Base-by-base conservation (phyloP, 2,888 invertebrate genomes). In the Lasius fuliginosus region DNA sequence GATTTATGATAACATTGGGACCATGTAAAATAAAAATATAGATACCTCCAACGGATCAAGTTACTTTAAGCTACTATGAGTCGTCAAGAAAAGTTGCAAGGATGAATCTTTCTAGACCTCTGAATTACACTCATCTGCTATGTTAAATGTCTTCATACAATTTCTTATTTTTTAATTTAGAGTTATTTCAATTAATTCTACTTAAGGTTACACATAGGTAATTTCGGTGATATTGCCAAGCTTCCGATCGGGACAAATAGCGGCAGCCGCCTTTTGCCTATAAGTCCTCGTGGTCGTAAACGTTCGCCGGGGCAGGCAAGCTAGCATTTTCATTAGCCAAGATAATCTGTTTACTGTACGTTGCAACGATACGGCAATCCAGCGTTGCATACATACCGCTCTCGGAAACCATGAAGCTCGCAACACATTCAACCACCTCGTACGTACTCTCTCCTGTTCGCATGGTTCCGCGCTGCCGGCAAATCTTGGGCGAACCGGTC, bases 271-370 rank as follows among this genome's bases (percentile, higher is more conserved):
- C 46, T 56, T 77, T 83, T 46, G 42, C 65, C 18, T 68, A 56
- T 71, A 65, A 77, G 68, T 82, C 58, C 53, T 56, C 18, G 62
- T 75, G 73, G 85, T 85, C 84, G 85, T 88, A 84, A 90, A 87
- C 64, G 83, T 75, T 81, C 79, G 73, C 53, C n/a, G 58, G 58
- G 33, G 56, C 75, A 30, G 36, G 75, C 73, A 65, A 71, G 88
- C 73, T 86, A 85, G 84, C 88, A 89, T 91, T 93, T 91, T 92
- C 92, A 93, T 93, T 93, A 92, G 89, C 90, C 87, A 86, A 89
- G 91, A 92, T 93, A 92, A 92, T 92, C 90, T 89, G 91, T 93
- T 92, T 91, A 93, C 87, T 84, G 87, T 71, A 53, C 86, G 87
- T 86, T 90, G 90, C 89, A 89, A 79, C 86, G 82, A 82, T 90